Base-by-base conservation (phyloP, 2,888 invertebrate genomes). In the Polia nebulosa region DNA sequence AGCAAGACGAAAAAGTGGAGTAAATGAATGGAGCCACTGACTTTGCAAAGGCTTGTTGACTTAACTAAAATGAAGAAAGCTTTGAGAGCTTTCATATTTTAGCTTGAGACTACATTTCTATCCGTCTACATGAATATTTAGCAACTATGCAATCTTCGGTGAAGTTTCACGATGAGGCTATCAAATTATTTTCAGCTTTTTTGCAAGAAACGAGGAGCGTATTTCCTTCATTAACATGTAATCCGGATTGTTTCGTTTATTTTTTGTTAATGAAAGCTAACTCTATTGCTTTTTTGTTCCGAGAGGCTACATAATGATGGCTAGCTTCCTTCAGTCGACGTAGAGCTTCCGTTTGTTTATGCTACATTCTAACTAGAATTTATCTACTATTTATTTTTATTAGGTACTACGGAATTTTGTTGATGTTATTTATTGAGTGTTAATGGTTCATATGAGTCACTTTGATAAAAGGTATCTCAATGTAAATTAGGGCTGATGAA, bases 1-100 rank as follows among this genome's bases (percentile, higher is more conserved):
- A 59, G 20, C 27, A 53, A 79, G 32, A 52, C 67, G 36, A 47
- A 39, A 58, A 57, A 52, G 47, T 64, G 29, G 29, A 78, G 27
- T 51, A 75, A 71, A 78, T 68, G 64, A 77, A 78, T 72, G 39
- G 47, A 57, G 60, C 63, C 36, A 44, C 60, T 65, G 59, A 61
- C 76, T 60, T 36, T 32, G 59, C 60, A 32, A 52, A 60, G 52
- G 17, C 72, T 65, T 80, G 71, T 77, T 76, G 77, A 65, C 64
- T 76, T 77, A 64, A 80, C 80, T 76, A 62, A 70, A 77, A 77
- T 77, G 66, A 78, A 76, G 76, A 61, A 77, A 61, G 60, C 73
- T 80, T 56, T 72, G 52, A 66, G 51, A 57, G 56, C 44, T 72
- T 53, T 59, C 44, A 55, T 72, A 76, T 80, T 76, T 81, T 72